A percentile compares a stretch with the other conserved stretches of the same genome.
These are phyloP conservation scores for Benitochromis conjunctus DNA, from an alignment of 2,113 vertebrate genomes.

Conservation along the genomic window DNA sequence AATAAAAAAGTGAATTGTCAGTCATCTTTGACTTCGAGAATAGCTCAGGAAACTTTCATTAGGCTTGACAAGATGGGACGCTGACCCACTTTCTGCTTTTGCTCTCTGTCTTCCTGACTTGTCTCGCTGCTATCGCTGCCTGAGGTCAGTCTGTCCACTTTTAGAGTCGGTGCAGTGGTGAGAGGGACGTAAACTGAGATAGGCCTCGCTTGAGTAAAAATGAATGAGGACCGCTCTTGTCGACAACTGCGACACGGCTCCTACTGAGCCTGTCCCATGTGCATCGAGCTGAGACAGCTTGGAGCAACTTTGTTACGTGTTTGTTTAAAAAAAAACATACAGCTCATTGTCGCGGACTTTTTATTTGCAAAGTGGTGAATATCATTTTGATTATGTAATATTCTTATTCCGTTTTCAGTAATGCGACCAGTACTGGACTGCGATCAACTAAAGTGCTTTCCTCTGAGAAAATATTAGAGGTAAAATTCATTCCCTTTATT, in stretches of 20 bases:
- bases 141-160: slow-evolving; percentile 51
- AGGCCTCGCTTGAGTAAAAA: slow-evolving; percentile 4
- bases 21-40: slow-evolving; percentile 44
- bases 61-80: slow-evolving; percentile 44
- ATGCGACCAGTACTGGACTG: not conserved
- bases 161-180: not conserved
- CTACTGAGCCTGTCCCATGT: slow-evolving; percentile 22
- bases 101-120: slow-evolving; percentile 12
- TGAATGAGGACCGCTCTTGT: slow-evolving; percentile 24
- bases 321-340: slow-evolving; percentile 24
- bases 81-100: slow-evolving; percentile 54
- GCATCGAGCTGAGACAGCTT: not conserved
- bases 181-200: not conserved
- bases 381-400: not conserved
- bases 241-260: slow-evolving; percentile 32
- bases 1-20: slow-evolving; percentile 23
- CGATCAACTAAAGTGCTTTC: not conserved
- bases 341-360: slow-evolving; percentile 9
- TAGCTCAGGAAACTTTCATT: slow-evolving; percentile 31
- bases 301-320: slow-evolving; percentile 1
- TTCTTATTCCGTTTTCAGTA: not conserved
- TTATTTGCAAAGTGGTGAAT: not conserved
- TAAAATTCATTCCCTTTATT: not conserved
- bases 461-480: not conserved
- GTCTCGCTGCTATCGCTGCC: slow-evolving; percentile 28